Evolutionary conservation across 2,888 invertebrate genomes (phyloP).

Genomic region (Synergus itoensis): DNA sequence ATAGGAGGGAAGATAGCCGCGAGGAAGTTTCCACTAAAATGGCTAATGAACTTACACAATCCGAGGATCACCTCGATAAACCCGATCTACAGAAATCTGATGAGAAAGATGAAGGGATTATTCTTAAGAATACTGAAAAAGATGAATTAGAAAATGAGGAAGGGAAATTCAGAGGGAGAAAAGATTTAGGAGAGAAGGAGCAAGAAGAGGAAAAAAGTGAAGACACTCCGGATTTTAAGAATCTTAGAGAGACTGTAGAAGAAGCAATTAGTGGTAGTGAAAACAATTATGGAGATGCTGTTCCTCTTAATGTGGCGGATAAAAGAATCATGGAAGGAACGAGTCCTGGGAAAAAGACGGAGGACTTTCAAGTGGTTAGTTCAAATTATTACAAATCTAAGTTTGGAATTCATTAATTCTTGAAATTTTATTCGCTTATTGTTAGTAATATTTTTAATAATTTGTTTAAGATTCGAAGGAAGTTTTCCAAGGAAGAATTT

Average conservation of each 20-base stretch:
- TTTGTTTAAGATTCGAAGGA: slow-evolving; percentile 63
- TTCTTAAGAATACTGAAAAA: slow-evolving; percentile 42
- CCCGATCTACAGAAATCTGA: slow-evolving; percentile 41
- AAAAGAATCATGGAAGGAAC: slow-evolving; percentile 55
- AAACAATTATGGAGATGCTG: slow-evolving; percentile 55
- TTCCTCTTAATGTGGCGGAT: slow-evolving; percentile 53
- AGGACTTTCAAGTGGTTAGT: slow-evolving; percentile 68
- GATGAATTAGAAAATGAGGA: slow-evolving; percentile 43
- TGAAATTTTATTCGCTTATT: not conserved
- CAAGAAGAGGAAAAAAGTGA: slow-evolving; percentile 48
- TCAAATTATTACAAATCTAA: not conserved
- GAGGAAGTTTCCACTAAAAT: slow-evolving; percentile 43
- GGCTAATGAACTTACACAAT: slow-evolving; percentile 59
- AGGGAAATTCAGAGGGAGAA: slow-evolving; percentile 16
- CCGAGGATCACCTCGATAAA: slow-evolving; percentile 56
- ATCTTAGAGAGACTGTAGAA: slow-evolving; percentile 43
- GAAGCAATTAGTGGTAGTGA: slow-evolving; percentile 39
- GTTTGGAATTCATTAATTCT: not conserved
- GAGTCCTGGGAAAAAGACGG: slow-evolving; percentile 56
- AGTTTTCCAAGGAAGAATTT: slow-evolving; percentile 73
- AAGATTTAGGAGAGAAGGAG: slow-evolving; percentile 41
- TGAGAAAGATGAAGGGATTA: slow-evolving; percentile 42
- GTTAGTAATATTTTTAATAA: not conserved
- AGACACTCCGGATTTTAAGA: slow-evolving; percentile 39
- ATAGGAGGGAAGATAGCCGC: slow-evolving; percentile 45